Evolutionary conservation across 2,797 vertebrate species (phyloP), one percentile per base, ranked within the genome.

Genomic region (Lithobates sylvaticus): DNA sequence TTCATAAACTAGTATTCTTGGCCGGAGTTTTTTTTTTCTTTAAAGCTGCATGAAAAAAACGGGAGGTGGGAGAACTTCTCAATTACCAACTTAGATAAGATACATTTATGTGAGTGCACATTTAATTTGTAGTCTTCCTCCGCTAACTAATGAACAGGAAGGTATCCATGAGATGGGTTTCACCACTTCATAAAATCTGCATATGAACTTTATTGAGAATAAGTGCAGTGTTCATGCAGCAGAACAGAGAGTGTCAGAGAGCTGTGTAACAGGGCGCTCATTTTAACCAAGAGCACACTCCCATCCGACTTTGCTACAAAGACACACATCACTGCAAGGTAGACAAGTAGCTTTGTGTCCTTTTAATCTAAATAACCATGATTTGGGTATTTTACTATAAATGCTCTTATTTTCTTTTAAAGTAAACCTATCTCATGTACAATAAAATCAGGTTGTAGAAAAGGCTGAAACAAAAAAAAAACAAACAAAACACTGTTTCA

Each of bases 1-100:
- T 90, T 89, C 86, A 91, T 91, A 93, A 86, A 93, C 91, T 93
- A 91, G 93, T 95, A 92, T 94, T 94, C 92, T 95, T 93, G 93
- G 94, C 94, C 93, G 93, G 93, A 91, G 89, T 93, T 95, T 92
- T 34, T 70, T 54, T 65, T 65, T 23, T 64, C n/a, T 94, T 91
- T 89, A 94, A 93, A 95, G 91, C 89, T 90, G 90, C 84, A 89
- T 87, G 85, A 84, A 68, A 78, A 81, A 73, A 84, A 71, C 89
- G 89, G 88, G 68, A 78, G 44, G 68, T 90, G 91, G 89, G 88
- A 92, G 90, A 12, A 69, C 90, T 93, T 93, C 92, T 93, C 91
- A 92, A 89, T 94, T 92, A 89, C 79, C 69, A 87, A 76, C 77
- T 73, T 89, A 90, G 85, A 89, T 88, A 89, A 91, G 75, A 87